A percentile compares a stretch with the other conserved stretches of the same genome.
phyloP scores from a whole-genome alignment of 2,888 invertebrate genomes.

The Yponomeuta evonymella region DNA sequence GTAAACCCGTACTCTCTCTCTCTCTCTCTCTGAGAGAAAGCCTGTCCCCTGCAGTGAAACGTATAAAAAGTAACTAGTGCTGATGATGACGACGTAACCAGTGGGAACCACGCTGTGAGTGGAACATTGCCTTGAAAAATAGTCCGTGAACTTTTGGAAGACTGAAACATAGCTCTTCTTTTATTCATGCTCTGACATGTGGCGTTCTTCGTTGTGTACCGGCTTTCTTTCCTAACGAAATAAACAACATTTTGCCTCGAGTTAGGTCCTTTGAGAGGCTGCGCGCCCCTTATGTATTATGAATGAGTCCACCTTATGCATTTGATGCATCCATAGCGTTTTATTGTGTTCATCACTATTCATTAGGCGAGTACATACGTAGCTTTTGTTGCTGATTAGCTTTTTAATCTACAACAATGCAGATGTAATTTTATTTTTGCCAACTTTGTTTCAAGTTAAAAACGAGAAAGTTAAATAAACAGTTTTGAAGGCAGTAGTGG shows the following conservation, averaged over 20 bases:
- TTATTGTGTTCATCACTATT: neutral
- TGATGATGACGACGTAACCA: too few species aligned
- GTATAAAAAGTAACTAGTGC: too few species aligned
- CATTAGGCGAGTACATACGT: neutral
- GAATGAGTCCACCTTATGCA: conserved; percentile 61
- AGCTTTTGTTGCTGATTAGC: neutral
- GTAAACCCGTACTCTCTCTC: too few species aligned
- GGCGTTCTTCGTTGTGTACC: conserved; percentile 64
- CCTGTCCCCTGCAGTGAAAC: too few species aligned
- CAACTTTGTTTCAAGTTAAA: too few species aligned
- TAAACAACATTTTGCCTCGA: conserved; percentile 71
- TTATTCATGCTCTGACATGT: conserved; percentile 74
- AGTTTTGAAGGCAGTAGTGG: too few species aligned
- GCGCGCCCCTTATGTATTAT: conserved; percentile 65
- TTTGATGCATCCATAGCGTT: conserved; percentile 27
- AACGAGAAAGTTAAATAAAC: too few species aligned
- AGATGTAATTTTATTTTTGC: neutral
- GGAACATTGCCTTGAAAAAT: conserved; percentile 62
- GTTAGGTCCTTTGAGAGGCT: conserved; percentile 68
- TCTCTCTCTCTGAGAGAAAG: too few species aligned
- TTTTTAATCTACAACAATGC: neutral
- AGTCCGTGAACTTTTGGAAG: conserved; percentile 65
- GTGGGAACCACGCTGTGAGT: conserved; percentile 33
- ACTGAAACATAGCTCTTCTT: conserved; percentile 71
- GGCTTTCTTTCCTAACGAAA: conserved; percentile 72